Evolutionary conservation across 2,888 invertebrate species (phyloP).

Genomic region (Anoncus sp.): DNA sequence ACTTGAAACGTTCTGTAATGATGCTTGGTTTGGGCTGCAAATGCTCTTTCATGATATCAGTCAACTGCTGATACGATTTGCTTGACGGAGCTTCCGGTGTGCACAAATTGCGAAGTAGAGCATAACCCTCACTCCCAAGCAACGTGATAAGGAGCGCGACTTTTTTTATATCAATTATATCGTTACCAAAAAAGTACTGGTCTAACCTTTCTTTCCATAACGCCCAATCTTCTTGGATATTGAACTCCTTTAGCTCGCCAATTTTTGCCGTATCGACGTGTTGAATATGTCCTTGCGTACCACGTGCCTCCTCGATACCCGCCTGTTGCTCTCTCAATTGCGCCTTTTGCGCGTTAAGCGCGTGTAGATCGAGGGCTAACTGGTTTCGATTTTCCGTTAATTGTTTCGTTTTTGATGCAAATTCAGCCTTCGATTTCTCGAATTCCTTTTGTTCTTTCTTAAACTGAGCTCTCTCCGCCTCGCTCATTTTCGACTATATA

Average conservation of each 20-base stretch:
- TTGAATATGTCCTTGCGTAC: too few relatives aligned
- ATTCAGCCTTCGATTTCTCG: neutral
- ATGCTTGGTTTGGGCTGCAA: conserved; percentile 43
- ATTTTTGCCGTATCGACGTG: too few relatives aligned
- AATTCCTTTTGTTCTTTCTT: conserved; percentile 6
- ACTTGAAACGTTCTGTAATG: too few relatives aligned
- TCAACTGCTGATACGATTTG: conserved; percentile 38
- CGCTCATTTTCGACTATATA: too few relatives aligned
- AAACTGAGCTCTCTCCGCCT: neutral
- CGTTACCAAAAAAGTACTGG: conserved; percentile 30
- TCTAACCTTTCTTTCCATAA: too few relatives aligned
- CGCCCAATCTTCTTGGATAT: too few relatives aligned
- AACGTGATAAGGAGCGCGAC: conserved; percentile 15
- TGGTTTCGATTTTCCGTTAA: neutral
- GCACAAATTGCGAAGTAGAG: too few relatives aligned
- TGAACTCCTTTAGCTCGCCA: too few relatives aligned
- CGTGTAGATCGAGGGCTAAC: neutral
- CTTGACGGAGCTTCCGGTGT: conserved; percentile 32
- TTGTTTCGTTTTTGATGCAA: neutral
- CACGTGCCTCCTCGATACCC: too few relatives aligned
- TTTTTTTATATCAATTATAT: neutral
- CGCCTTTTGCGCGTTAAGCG: too few relatives aligned
- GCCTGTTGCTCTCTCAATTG: too few relatives aligned
- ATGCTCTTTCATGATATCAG: conserved; percentile 48
- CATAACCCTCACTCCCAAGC: too few relatives aligned